Evolutionary conservation across 2,113 vertebrate genomes (phyloP).

Genomic region (Corythaeola cristata): DNA sequence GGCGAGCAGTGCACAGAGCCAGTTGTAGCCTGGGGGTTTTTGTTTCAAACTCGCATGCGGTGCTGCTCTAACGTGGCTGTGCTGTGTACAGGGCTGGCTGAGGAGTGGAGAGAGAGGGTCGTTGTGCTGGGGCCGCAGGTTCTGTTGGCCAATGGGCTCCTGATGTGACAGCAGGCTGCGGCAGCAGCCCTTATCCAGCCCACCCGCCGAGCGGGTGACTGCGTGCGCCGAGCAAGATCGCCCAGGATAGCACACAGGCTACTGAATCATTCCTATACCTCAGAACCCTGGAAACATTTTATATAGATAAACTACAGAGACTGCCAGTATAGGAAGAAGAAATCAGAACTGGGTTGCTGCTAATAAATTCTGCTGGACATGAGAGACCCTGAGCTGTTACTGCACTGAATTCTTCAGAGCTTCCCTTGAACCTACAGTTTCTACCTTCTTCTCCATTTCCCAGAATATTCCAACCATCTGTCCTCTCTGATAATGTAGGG

Average conservation of each 20-base stretch:
- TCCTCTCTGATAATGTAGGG: neutral
- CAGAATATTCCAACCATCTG: neutral
- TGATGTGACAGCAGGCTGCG: accelerated
- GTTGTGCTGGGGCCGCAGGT: accelerated
- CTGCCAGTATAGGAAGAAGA: neutral
- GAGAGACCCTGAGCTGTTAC: neutral
- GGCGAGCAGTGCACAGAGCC: neutral
- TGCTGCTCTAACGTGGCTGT: accelerated
- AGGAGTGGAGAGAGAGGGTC: accelerated
- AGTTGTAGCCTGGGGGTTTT: accelerated
- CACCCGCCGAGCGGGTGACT: accelerated
- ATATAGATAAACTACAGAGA: neutral
- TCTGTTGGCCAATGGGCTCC: accelerated
- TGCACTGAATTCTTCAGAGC: neutral
- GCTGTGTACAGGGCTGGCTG: accelerated
- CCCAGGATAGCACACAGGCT: neutral
- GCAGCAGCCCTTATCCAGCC: neutral
- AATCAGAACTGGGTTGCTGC: neutral
- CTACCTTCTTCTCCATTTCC: neutral
- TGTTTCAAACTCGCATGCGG: neutral
- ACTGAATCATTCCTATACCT: neutral
- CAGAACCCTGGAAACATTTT: neutral
- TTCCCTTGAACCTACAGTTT: neutral
- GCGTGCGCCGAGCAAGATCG: accelerated
- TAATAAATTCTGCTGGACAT: neutral